phyloP scores from a whole-genome alignment of 2,113 vertebrate species.

The Columbina picui region DNA sequence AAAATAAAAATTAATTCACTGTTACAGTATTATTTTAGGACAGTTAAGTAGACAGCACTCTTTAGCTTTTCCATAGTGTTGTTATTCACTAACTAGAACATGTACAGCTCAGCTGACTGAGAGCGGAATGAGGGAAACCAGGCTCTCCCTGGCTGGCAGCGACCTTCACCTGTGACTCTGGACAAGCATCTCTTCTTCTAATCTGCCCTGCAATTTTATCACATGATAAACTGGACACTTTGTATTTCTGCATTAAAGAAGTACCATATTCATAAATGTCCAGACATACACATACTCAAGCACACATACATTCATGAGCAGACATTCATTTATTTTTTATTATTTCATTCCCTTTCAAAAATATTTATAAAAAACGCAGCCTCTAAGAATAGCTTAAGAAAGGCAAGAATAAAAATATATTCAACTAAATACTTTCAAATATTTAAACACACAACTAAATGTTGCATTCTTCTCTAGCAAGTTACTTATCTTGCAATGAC shows the following conservation, averaged over 20 bases:
- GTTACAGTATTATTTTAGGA: neutral
- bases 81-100: neutral
- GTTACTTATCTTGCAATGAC: neutral
- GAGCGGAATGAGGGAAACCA: neutral
- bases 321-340: neutral
- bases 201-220: neutral
- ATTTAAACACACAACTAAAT: neutral
- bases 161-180: neutral
- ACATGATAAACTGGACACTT: neutral
- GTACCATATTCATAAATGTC: neutral
- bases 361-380: neutral
- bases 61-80: neutral
- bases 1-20: conserved; percentile 13
- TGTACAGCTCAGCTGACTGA: neutral
- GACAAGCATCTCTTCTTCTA: neutral
- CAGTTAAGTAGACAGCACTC: neutral
- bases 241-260: neutral
- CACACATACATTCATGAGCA: neutral
- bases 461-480: neutral
- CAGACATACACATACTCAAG: neutral
- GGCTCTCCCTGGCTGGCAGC: neutral
- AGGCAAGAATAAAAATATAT: neutral
- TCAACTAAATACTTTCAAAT: neutral
- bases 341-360: neutral
- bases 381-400: neutral